A percentile compares a stretch with the other conserved stretches of the same genome.
These are phyloP conservation scores for Scelioninae gen. 1 DNA, from an alignment of 2,888 invertebrate genomes.

Conservation along the genomic window DNA sequence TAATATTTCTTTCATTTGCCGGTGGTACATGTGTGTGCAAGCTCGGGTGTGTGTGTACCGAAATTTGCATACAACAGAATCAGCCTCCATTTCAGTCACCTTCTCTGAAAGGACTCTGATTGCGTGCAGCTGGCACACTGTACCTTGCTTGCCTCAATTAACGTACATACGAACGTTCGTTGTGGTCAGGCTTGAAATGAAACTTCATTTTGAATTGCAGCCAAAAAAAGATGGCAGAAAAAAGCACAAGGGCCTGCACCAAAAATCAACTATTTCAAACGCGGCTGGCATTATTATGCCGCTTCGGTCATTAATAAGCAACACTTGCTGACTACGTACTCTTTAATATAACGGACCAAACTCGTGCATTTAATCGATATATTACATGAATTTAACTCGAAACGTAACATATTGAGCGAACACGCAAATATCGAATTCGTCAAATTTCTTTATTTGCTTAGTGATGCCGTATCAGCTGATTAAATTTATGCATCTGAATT, in stretches of 20 bases:
- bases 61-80: conserved; percentile 69
- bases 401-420: background rate
- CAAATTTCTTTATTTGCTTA: background rate
- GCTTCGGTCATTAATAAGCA: conserved; percentile 28
- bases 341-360: conserved; percentile 15
- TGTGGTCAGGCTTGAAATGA: conserved; percentile 61
- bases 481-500: too few species aligned
- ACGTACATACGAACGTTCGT: conserved; percentile 62
- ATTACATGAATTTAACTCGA: conserved; percentile 19
- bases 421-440: background rate
- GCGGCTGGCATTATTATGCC: conserved; percentile 3
- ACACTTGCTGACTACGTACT: conserved; percentile 11
- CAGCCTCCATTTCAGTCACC: conserved; percentile 57
- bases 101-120: conserved; percentile 69
- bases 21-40: background rate
- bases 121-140: conserved; percentile 56
- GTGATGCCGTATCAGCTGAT: too few species aligned
- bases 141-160: conserved; percentile 65
- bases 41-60: conserved; percentile 34
- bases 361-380: conserved; percentile 26
- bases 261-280: background rate
- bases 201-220: conserved; percentile 52
- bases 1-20: conserved; percentile 49
- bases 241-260: background rate
- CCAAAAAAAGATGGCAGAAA: conserved; percentile 13